Conservation (phyloP, 64 coral and sea anemone species). For the Actinia equina region DNA sequence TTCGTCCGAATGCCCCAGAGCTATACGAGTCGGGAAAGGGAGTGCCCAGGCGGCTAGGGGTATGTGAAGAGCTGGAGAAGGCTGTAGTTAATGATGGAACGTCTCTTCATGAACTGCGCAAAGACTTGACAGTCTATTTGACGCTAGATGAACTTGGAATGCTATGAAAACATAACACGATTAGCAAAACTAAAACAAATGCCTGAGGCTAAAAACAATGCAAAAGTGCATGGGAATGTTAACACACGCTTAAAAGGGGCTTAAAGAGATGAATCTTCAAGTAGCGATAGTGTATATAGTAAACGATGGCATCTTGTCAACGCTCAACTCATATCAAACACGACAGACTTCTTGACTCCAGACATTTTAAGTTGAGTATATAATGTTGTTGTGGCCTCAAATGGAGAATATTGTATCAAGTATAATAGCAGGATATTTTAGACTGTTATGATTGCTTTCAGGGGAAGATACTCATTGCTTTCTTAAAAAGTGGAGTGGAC, state of each 20-base stretch:
- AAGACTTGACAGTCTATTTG: constrained; percentile 24
- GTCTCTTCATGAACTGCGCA: constrained; percentile 20
- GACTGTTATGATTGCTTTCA: background rate
- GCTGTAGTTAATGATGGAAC: constrained; percentile 11
- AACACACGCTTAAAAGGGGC: background rate
- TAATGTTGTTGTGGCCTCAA: background rate
- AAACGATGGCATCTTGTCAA: background rate
- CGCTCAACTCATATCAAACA: background rate
- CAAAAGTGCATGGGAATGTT: background rate
- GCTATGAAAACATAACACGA: background rate
- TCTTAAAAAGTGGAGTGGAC: background rate
- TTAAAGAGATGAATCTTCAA: background rate
- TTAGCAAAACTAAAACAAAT: background rate
- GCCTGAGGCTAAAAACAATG: background rate
- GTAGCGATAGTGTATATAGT: background rate
- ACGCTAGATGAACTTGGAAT: constrained; percentile 27
- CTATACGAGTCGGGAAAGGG: background rate
- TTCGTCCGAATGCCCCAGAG: background rate
- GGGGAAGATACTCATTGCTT: background rate
- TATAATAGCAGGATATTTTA: background rate
- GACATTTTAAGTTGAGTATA: background rate
- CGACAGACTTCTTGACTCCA: background rate
- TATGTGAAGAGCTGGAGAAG: constrained; percentile 28
- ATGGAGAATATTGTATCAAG: background rate
- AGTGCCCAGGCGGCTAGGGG: constrained; percentile 3